Evolutionary conservation across 2,113 vertebrate genomes (phyloP), one percentile per base, ranked within the genome.

Genomic region (Sciurus niger): DNA sequence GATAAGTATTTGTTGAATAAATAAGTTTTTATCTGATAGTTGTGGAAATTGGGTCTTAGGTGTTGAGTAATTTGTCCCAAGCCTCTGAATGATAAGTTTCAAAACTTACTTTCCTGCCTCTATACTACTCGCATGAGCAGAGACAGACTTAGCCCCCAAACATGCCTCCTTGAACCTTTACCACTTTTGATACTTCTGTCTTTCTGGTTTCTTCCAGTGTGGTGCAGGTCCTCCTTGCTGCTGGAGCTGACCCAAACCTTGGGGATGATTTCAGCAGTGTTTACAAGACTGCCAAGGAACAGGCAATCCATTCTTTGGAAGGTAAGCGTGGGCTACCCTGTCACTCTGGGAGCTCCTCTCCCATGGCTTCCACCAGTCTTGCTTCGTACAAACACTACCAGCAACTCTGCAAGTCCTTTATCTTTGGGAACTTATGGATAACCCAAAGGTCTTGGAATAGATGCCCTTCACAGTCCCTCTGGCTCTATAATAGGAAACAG

Each of bases 251-350:
- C 91, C 99, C 99, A 25, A 99, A 99, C 96, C 98, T 99, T 0
- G 99, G 99, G 0, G 99, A 99, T 8, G 97, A 99, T 79, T 99
- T 99, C 98, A 99, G 98, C 98, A 99, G 99, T 22, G 99, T 99
- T 78, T 99, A 99, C 20, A 99, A 99, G 97, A 99, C 98, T 0
- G 99, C 99, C 32, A 99, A 99, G 96, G 99, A 99, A 84, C 99
- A 99, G 94, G 99, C 99, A 65, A 98, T 99, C 92, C 99, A 99
- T 97, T 99, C 99, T 8, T 97, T 99, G 88, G 99, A 99, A 99
- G 99, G 99, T 99, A 98, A 98, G 53, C 8, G 6, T 34, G 40
- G 80, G 17, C 73, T 84, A 2, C 46, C 55, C 65, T 80, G 8
- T 40, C 55, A 16, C 83, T 93, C 65, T 89, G 68, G 24, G 58